Evolutionary conservation across 2,113 vertebrate genomes (phyloP), one percentile per base, ranked within the genome.

Genomic region (Scytalopus superciliaris): DNA sequence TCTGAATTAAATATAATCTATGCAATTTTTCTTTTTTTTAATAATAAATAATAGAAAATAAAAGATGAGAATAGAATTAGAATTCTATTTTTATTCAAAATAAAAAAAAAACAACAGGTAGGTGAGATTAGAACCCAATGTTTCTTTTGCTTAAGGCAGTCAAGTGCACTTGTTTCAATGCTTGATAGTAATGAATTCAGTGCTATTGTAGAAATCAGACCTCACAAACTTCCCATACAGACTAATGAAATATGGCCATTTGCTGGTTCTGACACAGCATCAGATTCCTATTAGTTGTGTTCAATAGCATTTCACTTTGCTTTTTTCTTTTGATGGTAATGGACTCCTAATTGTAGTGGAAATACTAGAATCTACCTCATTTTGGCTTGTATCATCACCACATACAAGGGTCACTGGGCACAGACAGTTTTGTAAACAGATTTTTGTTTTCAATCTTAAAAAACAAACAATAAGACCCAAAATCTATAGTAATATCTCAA

Each of bases 81-180:
- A 84, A 75, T 53, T 72, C 19, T 15, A 3, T 39, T 90, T 94
- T 83, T 28, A 49, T 89, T 95, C 93, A 53, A 64, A 94, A 59
- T 55, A 50, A 86, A 77, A 47, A 47, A 88, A 94, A 64, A 55
- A 8, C 45, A 77, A 57, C 7, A 8, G 57, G 44, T 85, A 76
- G 78, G 87, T 87, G 75, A 77, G 87, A 89, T 89, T 83, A 87
- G 93, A 96, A 91, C 89, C 94, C 87, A 87, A 95, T 89, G 70
- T 60, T 94, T 96, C 72, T 87, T 94, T 92, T 94, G 85, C 84
- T 93, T 97, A 97, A 97, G 94, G 96, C 91, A 96, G 80, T 96
- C 93, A 95, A 96, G 97, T 96, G 96, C 88, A 95, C 66, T 82
- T 94, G 67, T 76, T 93, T 93, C 78, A 93, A 30, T 79, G 77